Evolutionary conservation across 2,888 invertebrate species (phyloP), one percentile per base, ranked within the genome.

Genomic region (Branchellion lobata): DNA sequence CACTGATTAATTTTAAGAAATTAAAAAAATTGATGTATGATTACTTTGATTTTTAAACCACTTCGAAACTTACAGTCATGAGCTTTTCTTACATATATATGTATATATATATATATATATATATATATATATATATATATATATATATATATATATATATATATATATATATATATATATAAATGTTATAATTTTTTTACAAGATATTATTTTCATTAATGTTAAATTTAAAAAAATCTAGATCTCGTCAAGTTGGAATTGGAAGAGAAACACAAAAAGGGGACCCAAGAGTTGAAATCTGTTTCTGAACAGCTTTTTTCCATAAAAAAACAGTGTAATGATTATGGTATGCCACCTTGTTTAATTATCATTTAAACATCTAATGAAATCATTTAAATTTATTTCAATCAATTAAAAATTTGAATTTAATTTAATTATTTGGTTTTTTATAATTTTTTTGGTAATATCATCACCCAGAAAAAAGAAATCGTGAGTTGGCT

Each of bases 401-500:
- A 24, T 27, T 65, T 24, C n/a, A 14, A 14, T 65, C 8, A 14
- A n/a, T 3, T 33, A 24, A 33, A 31, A 21, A 33, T 34, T 27
- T 8, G 8, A 27, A 31, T 33, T 27, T 24, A 5, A 18, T 24
- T 65, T 29, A 69, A 69, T 65, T 65, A 27, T 21, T n/a, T 65
- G 24, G 21, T 65, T 11, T 65, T 11, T 65, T 65, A 27, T 5
- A 65, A 27, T 21, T 21, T 65, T n/a, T n/a, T n/a, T n/a, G n/a
- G n/a, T n/a, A n/a, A n/a, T n/a, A 24, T 14, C n/a, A 24, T 24
- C 8, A 8, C 29, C n/a, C 14, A 69, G 69, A 31, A 34, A 69
- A 69, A 31, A 24, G 34, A 29, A 69, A 69, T 69, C 14, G 34
- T 5, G 77, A 77, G 34, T 36, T 77, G 27, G 53, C 77, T 3